A percentile compares a stretch with the other conserved stretches of the same genome.
Conservation (phyloP, 1,140 invertebrate genomes). For the Drosophila oshimai region DNA sequence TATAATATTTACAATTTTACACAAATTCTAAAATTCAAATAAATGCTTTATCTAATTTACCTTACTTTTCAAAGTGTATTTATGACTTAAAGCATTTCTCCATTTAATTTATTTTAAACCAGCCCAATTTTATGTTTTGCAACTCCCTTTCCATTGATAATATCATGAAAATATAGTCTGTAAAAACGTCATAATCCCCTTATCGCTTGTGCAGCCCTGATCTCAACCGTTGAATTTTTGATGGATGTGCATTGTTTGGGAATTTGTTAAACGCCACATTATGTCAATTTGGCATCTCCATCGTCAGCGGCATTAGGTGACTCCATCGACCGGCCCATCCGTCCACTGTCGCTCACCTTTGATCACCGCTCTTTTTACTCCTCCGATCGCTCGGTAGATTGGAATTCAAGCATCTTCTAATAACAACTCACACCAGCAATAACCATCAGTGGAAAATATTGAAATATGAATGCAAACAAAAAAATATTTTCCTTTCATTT, state of each 20-base stretch:
- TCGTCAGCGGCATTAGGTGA: slow-evolving; percentile 13
- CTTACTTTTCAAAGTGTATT: too few species aligned
- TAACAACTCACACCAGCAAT: slow-evolving; percentile 25
- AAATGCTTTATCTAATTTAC: too few species aligned
- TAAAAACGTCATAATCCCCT: background rate
- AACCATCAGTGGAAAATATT: slow-evolving; percentile 58
- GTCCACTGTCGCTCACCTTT: slow-evolving; percentile 30
- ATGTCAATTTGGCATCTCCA: slow-evolving; percentile 73
- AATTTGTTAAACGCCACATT: slow-evolving; percentile 82
- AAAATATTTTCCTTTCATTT: slow-evolving; percentile 46
- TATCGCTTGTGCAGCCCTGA: slow-evolving; percentile 2
- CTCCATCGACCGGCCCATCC: background rate
- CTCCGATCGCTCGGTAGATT: slow-evolving; percentile 39
- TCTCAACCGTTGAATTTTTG: slow-evolving; percentile 9
- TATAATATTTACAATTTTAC: too few species aligned
- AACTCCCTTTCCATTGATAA: background rate
- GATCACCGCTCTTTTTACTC: slow-evolving; percentile 29
- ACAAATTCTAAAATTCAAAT: too few species aligned
- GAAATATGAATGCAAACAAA: slow-evolving; percentile 78
- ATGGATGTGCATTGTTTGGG: slow-evolving; percentile 56
- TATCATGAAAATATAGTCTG: background rate
- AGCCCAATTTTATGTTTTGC: too few species aligned
- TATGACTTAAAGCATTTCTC: too few species aligned
- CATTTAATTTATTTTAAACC: too few species aligned
- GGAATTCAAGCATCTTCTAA: slow-evolving; percentile 48